These are phyloP conservation scores for Syngnathus floridae DNA, from an alignment of 2,113 vertebrate genomes.

Conservation along the genomic window DNA sequence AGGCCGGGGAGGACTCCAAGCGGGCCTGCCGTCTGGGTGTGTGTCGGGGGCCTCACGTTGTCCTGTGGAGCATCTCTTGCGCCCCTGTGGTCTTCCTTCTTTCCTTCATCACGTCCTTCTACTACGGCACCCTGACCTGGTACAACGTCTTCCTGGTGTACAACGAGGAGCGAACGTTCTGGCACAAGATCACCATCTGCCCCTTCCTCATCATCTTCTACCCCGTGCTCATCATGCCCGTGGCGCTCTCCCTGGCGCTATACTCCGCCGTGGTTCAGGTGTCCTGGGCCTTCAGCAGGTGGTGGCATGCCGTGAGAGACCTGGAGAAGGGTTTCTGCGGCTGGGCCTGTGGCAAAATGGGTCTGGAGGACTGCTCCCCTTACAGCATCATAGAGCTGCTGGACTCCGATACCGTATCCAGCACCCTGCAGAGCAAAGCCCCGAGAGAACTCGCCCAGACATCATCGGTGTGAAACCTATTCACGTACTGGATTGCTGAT, in stretches of 20 bases:
- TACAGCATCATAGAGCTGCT: slow-evolving; percentile 95
- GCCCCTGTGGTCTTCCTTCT: slow-evolving; percentile 86
- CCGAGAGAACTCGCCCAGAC: slow-evolving; percentile 80
- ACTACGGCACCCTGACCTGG: slow-evolving; percentile 98
- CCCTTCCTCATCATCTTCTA: slow-evolving; percentile 95
- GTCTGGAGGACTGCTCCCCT: slow-evolving; percentile 92
- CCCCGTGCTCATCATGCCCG: slow-evolving; percentile 88
- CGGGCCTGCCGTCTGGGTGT: slow-evolving; percentile 75
- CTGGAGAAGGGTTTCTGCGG: slow-evolving; percentile 98
- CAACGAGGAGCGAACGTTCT: slow-evolving; percentile 98
- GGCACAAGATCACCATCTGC: slow-evolving; percentile 95
- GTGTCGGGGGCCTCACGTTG: slow-evolving; percentile 83
- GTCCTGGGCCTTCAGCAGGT: slow-evolving; percentile 89
- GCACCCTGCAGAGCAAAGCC: slow-evolving; percentile 82
- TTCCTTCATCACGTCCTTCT: slow-evolving; percentile 94
- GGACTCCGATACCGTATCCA: slow-evolving; percentile 87
- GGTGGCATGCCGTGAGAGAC: slow-evolving; percentile 89
- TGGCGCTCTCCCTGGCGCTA: slow-evolving; percentile 84
- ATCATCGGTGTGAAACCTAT: slow-evolving; percentile 75
- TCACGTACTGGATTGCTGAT: neutral
- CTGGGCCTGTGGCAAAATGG: slow-evolving; percentile 93
- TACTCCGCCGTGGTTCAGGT: slow-evolving; percentile 89
- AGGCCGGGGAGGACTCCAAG: slow-evolving; percentile 64
- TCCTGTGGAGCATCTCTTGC: slow-evolving; percentile 94
- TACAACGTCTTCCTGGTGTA: slow-evolving; percentile 98